These are phyloP conservation scores for Amphiprion percula DNA, from an alignment of 2,113 vertebrate species.

Conservation along the genomic window DNA sequence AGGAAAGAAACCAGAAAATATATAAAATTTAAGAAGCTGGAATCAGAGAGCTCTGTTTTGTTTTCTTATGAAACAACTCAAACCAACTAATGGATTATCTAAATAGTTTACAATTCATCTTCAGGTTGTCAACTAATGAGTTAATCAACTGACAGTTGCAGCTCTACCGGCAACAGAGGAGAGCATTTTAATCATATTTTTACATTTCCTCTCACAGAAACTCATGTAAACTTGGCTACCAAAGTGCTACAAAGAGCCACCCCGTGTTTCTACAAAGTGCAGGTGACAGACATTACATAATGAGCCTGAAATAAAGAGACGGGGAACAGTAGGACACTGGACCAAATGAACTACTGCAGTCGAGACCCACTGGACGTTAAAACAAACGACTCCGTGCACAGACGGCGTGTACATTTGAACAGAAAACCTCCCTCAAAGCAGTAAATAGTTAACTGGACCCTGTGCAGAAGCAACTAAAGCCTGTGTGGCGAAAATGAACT, in stretches of 20 bases:
- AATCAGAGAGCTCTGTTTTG: too few species aligned
- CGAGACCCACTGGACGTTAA: too few species aligned
- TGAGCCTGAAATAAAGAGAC: not conserved
- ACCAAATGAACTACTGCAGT: not conserved
- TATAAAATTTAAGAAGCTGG: too few species aligned
- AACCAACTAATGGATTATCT: too few species aligned
- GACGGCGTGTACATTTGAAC: not conserved
- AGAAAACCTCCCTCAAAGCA: not conserved
- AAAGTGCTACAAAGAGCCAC: not conserved
- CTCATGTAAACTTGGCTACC: not conserved
- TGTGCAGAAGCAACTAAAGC: constrained; percentile 5
- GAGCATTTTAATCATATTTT: not conserved
- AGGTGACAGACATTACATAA: constrained; percentile 40
- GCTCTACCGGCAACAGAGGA: not conserved
- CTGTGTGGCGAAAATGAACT: not conserved
- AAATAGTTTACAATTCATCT: too few species aligned
- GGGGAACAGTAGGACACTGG: not conserved
- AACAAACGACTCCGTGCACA: not conserved
- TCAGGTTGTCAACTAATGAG: too few species aligned
- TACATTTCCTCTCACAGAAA: not conserved
- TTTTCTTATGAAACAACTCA: too few species aligned
- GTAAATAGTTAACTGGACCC: not conserved
- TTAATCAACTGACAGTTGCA: too few species aligned
- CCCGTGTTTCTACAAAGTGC: not conserved
- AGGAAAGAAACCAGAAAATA: too few species aligned